Evolutionary conservation across 2,113 vertebrate species (phyloP), one percentile per base, ranked within the genome.

Genomic region (Castor canadensis): DNA sequence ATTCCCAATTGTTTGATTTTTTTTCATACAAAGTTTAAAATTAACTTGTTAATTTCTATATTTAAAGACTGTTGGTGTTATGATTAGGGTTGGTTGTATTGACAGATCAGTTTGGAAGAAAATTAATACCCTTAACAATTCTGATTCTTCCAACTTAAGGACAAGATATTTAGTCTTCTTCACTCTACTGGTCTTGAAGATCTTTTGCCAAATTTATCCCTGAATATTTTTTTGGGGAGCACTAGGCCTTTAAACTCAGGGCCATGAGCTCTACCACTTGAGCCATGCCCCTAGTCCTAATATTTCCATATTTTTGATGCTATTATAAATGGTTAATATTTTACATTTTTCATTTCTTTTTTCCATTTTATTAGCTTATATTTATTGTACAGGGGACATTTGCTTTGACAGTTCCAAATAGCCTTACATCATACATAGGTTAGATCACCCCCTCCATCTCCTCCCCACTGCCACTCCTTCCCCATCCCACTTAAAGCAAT

Each of bases 221-320:
- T 66, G 54, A 73, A 28, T 87, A 72, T 71, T 79, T 93, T 85
- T 12, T n/a, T 95, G 86, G 85, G n/a, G n/a, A n/a, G n/a, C n/a
- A n/a, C n/a, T n/a, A n/a, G n/a, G n/a, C n/a, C n/a, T n/a, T n/a
- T n/a, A n/a, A n/a, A n/a, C n/a, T n/a, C n/a, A n/a, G n/a, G n/a
- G n/a, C n/a, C n/a, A n/a, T n/a, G n/a, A n/a, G n/a, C n/a, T n/a
- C n/a, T n/a, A n/a, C n/a, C n/a, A n/a, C n/a, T n/a, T n/a, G n/a
- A n/a, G n/a, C n/a, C n/a, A n/a, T n/a, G n/a, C n/a, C n/a, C n/a
- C n/a, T n/a, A n/a, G n/a, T n/a, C n/a, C n/a, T n/a, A n/a, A n/a
- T n/a, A n/a, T n/a, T n/a, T n/a, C n/a, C n/a, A n/a, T n/a, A n/a
- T n/a, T n/a, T n/a, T n/a, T n/a, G n/a, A n/a, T n/a, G n/a, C n/a